Evolutionary conservation across 37 sponge, comb jelly and placozoan genomes (phyloP).

Genomic region (Chondrilla cf. caribensis): DNA sequence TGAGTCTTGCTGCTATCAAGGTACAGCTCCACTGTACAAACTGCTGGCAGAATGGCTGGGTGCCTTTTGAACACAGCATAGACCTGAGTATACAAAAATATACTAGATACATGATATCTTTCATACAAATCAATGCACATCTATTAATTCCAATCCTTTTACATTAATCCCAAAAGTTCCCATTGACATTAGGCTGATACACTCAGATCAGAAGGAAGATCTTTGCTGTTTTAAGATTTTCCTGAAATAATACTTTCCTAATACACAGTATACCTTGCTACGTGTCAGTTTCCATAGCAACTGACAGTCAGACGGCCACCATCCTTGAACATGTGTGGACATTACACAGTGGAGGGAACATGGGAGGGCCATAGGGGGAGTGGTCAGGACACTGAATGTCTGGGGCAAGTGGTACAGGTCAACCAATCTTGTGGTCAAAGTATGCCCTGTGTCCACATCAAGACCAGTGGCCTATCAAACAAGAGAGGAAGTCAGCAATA

Average conservation of each 20-base stretch:
- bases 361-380: constrained; percentile 4
- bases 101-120: no score
- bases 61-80: background rate
- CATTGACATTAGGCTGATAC: no score
- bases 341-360: background rate
- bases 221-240: no score
- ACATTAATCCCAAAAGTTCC: no score
- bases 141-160: no score
- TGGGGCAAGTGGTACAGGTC: background rate
- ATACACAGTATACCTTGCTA: no score
- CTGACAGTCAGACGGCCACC: constrained; percentile 19
- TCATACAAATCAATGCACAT: no score
- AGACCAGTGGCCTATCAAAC: background rate
- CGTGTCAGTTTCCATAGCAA: constrained; percentile 16
- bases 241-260: no score
- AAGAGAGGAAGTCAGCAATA: no score
- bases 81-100: background rate
- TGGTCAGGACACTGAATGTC: background rate
- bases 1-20: background rate
- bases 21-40: background rate
- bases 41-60: background rate
- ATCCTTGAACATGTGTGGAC: constrained; percentile 4
- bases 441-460: background rate
- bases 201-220: no score
- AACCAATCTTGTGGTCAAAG: background rate